Conservation (phyloP, 2,888 invertebrate genomes). For the Heteromyza rotundicornis region DNA sequence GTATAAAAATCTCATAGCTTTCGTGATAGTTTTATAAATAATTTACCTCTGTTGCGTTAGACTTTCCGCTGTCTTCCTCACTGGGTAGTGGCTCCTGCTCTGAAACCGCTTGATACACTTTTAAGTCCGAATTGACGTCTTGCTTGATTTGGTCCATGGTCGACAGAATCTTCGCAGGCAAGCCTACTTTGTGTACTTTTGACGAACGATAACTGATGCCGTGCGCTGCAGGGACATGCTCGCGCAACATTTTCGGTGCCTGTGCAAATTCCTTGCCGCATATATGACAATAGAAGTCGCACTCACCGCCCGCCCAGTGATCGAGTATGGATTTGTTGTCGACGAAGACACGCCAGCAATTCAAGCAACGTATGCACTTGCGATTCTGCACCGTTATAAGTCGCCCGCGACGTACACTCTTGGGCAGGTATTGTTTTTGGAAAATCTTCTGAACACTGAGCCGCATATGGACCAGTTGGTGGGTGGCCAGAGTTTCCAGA, state of each 20-base stretch:
- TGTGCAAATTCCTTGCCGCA: constrained; percentile 48
- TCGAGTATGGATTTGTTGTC: constrained; percentile 46
- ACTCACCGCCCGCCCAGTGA: constrained; percentile 48
- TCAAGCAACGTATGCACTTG: constrained; percentile 49
- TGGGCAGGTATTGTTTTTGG: constrained; percentile 38
- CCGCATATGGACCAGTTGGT: constrained; percentile 46
- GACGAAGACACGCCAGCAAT: constrained; percentile 48
- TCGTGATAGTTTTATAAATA: neutral
- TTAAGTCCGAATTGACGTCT: constrained; percentile 12
- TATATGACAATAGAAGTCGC: constrained; percentile 50
- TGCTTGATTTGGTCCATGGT: constrained; percentile 8
- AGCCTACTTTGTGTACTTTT: constrained; percentile 23
- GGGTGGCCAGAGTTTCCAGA: constrained; percentile 41
- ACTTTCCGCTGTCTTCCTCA: constrained; percentile 16
- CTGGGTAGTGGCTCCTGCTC: constrained; percentile 24
- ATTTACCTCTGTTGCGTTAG: constrained; percentile 11
- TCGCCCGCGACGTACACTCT: constrained; percentile 41
- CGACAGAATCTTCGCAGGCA: constrained; percentile 17
- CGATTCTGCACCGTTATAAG: constrained; percentile 40
- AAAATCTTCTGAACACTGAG: constrained; percentile 39
- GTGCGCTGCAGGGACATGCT: constrained; percentile 45
- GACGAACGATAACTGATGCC: constrained; percentile 37
- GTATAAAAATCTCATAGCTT: too few species aligned
- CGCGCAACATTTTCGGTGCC: constrained; percentile 44
- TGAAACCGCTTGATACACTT: constrained; percentile 15